These are phyloP conservation scores for Pangasius mekongensis DNA, from an alignment of 2,797 vertebrate species.

Conservation along the genomic window DNA sequence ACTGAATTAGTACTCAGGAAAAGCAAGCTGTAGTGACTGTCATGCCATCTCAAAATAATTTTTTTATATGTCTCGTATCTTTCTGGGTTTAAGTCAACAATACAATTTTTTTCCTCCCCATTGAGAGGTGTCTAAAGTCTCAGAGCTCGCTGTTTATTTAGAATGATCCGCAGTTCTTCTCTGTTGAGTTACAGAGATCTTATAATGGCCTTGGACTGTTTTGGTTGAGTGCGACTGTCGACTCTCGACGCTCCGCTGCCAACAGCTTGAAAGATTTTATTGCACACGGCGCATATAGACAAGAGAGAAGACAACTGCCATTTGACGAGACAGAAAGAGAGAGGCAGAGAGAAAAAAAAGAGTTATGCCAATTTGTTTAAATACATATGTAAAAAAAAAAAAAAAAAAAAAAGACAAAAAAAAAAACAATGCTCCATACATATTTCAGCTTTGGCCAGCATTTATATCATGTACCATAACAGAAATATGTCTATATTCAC, in stretches of 20 bases:
- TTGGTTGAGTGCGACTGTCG: conserved; percentile 50
- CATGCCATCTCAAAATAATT: conserved; percentile 6
- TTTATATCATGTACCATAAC: conserved; percentile 1
- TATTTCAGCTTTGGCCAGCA: conserved; percentile 16
- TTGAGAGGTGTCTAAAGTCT: conserved; percentile 25
- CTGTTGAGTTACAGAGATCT: conserved; percentile 44
- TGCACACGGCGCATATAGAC: conserved; percentile 30
- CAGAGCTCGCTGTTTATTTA: conserved; percentile 38
- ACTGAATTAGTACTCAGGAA: not conserved
- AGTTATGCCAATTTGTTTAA: conserved; percentile 7
- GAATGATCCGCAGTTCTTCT: conserved; percentile 16
- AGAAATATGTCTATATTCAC: not conserved
- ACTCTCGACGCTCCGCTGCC: conserved; percentile 41
- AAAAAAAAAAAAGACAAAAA: not conserved
- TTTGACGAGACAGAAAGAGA: conserved; percentile 19
- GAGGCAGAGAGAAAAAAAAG: not conserved
- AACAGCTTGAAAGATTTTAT: conserved; percentile 48
- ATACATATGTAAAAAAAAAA: not conserved
- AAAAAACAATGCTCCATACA: not conserved
- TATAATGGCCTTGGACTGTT: conserved; percentile 54
- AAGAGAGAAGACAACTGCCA: conserved; percentile 38
- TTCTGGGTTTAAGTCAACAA: conserved; percentile 27
- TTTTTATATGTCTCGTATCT: not conserved
- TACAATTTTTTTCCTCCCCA: not conserved
- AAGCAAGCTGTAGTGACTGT: not conserved